These are phyloP conservation scores for Cremastinae sp. DNA, from an alignment of 2,888 invertebrate genomes.

Conservation along the genomic window DNA sequence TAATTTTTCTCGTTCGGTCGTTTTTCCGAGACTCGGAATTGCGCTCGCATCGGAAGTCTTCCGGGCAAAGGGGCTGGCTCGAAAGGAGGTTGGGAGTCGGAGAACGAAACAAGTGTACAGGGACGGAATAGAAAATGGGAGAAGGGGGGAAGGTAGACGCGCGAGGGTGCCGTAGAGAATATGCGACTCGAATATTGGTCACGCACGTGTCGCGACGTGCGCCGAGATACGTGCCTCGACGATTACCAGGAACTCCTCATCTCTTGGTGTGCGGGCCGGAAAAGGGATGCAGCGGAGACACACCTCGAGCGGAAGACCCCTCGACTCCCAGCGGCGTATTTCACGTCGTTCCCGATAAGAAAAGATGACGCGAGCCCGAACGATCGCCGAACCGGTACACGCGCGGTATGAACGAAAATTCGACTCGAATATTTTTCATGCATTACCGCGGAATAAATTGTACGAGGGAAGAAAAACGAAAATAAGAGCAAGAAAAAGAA, in stretches of 20 bases:
- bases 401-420: conserved; percentile 31
- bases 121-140: background rate
- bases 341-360: conserved; percentile 40
- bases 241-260: too few species aligned
- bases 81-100: background rate
- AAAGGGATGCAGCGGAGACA: background rate
- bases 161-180: conserved; percentile 49
- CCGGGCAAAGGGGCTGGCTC: background rate
- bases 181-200: conserved; percentile 52
- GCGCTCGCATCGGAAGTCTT: background rate
- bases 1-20: too few species aligned
- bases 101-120: background rate
- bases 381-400: conserved; percentile 5
- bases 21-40: too few species aligned
- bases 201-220: conserved; percentile 51
- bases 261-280: too few species aligned
- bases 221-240: conserved; percentile 48
- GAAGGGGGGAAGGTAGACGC: conserved; percentile 8
- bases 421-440: conserved; percentile 24
- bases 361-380: conserved; percentile 18
- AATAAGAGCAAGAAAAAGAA: background rate
- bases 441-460: conserved; percentile 35
- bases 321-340: conserved; percentile 43
- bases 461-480: background rate
- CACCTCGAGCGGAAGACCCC: conserved; percentile 6